Evolutionary conservation across 1,140 invertebrate species (phyloP), one percentile per base, ranked within the genome.

Genomic region (Euwallacea similis): DNA sequence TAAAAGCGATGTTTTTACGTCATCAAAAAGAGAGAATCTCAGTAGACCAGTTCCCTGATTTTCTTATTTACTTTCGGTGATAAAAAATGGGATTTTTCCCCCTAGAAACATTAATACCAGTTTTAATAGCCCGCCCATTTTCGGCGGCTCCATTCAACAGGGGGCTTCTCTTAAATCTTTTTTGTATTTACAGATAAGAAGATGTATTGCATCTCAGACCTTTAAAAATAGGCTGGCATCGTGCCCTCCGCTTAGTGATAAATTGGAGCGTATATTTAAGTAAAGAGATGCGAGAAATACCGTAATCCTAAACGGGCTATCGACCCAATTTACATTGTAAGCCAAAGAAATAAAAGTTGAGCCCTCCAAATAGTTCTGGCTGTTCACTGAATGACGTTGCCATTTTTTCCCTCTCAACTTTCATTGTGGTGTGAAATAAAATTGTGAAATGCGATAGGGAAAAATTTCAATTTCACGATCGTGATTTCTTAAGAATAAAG

Each of bases 201-300:
- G 33, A 66, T 50, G 63, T 15, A 53, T 43, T 50, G 54, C 54
- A 54, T 66, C 44, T 15, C 43, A 58, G 42, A 42, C 65, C 54
- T 58, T 66, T 58, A 58, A 66, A 43, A 58, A 58, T 58, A 58
- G 47, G 42, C 54, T 66, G 46, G 54, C 59, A 15, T 66, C 58
- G 58, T 68, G 15, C 58, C 42, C 56, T 42, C 65, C 41, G 42
- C 43, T 59, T 33, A 59, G 55, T 66, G 47, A 59, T 67, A 67
- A 67, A 67, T 67, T 67, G 55, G 42, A 56, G 15, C 41, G 16
- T 58, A 67, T 59, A 58, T 67, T 58, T 67, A 67, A 67, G 54
- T 42, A 43, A 66, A 55, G 53, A 11, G 59, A 43, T 61, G 41
- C 33, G 21, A 43, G 41, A 60, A 42, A 42, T 6, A 61, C 11